Conservation (phyloP, 2,888 invertebrate genomes). For the Aspidapion aeneum region DNA sequence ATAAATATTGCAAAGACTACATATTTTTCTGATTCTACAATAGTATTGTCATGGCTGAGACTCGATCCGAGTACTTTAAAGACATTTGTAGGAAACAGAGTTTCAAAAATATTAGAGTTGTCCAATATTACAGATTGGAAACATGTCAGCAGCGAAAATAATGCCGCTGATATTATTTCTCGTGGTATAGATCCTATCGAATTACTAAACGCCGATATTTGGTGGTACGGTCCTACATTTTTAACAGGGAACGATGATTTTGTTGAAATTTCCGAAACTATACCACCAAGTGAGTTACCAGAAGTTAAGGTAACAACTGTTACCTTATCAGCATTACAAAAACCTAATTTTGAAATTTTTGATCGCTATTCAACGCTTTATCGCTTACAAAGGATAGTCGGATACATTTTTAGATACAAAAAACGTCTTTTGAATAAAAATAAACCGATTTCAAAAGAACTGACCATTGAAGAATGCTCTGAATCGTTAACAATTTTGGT, state of each 20-base stretch:
- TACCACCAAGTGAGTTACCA: background rate
- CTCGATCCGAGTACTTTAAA: background rate
- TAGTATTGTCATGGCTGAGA: background rate
- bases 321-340: background rate
- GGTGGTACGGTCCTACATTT: background rate
- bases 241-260: background rate
- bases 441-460: background rate
- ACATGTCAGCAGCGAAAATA: background rate
- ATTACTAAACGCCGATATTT: background rate
- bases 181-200: background rate
- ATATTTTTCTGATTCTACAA: background rate
- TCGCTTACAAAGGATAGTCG: background rate
- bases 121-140: background rate
- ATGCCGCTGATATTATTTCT: background rate
- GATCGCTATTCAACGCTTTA: background rate
- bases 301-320: background rate
- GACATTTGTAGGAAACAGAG: background rate
- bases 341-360: background rate
- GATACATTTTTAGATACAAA: background rate
- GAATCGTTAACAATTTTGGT: background rate
- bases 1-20: conserved; percentile 13
- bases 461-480: background rate
- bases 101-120: background rate
- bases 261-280: background rate
- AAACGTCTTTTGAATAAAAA: background rate